These are phyloP conservation scores for Sarcophaga peregrina DNA, from an alignment of 1,140 invertebrate species.

Conservation along the genomic window DNA sequence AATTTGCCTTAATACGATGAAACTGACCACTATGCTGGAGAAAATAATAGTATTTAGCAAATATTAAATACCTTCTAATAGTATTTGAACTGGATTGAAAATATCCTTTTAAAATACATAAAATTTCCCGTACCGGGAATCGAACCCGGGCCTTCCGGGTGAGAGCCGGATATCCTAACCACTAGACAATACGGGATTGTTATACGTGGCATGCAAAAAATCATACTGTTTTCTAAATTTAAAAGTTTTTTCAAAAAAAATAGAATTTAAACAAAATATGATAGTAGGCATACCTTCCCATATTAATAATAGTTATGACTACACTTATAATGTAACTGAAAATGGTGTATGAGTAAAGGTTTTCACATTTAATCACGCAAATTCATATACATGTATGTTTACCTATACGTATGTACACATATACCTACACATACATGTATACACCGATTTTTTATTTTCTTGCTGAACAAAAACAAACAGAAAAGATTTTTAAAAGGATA, in stretches of 20 bases:
- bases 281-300: background rate
- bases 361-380: constrained; percentile 37
- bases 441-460: background rate
- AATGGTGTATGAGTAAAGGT: background rate
- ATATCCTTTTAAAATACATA: no score
- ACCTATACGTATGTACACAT: background rate
- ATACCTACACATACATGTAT: background rate
- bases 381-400: background rate
- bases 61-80: no score
- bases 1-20: no score
- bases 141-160: constrained; percentile 85
- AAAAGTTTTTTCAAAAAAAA: no score
- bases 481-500: no score
- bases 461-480: background rate
- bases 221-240: no score
- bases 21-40: no score
- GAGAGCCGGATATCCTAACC: constrained; percentile 86
- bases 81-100: no score
- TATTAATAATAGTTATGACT: constrained; percentile 36
- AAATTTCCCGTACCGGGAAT: constrained; percentile 84
- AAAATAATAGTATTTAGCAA: no score
- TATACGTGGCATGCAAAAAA: background rate
- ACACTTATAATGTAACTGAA: constrained; percentile 27
- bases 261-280: background rate
- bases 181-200: constrained; percentile 74